Base-by-base conservation (phyloP, 1,140 invertebrate species). In the Microplitis mediator region DNA sequence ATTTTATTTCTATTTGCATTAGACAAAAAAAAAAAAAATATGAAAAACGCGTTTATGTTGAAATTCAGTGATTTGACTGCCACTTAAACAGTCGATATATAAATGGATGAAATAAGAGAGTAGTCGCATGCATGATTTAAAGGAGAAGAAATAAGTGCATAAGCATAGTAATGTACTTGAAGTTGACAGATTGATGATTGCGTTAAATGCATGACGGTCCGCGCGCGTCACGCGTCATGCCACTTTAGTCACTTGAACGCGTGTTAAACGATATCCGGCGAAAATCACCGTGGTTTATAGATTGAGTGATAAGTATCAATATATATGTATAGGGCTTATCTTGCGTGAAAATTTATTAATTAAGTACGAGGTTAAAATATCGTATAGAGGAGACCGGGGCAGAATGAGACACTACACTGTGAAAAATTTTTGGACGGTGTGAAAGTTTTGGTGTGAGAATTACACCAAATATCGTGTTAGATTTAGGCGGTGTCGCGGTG, bases 201-300 rank as follows among this genome's bases (percentile, higher is more conserved):
- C 82, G 79, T 75, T 82, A 80, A 80, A 84, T 79, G 82, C 79
- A 71, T 76, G 83, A 81, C 78, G 80, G 80, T 82, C 79, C 80
- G 82, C 83, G 80, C 81, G 83, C 83, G 85, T 87, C 85, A 86
- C 84, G 81, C 82, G 84, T 86, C 84, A 83, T 78, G 77, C 81
- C 84, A 87, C 84, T 87, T 84, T 84, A 84, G 75, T 80, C 81
- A 85, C 82, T 84, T 84, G 77, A 84, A 82, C 45, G 75, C 79
- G 80, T 80, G 81, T 85, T 82, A 80, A 85, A 85, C 80, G 73
- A 83, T 85, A 86, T 87, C 86, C 85, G 85, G 83, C 80, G 79
- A 84, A 85, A 85, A 84, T 81, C 76, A 75, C 73, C 68, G 34
- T 75, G 70, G 71, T 73, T 9, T 34, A 62, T 54, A 67, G 54